These are phyloP conservation scores for Psilanteris sp. DNA, from an alignment of 1,140 invertebrate genomes.

Conservation along the genomic window DNA sequence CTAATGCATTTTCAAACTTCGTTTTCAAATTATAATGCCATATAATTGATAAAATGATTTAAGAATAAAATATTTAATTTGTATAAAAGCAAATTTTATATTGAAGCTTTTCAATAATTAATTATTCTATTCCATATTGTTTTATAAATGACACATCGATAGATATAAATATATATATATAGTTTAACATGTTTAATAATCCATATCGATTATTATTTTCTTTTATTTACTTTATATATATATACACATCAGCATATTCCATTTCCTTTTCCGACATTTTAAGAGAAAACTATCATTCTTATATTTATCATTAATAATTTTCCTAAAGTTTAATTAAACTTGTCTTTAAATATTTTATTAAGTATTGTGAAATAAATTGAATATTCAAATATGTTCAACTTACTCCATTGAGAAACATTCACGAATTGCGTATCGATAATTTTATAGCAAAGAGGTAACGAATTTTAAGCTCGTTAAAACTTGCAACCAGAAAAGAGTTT, in stretches of 20 bases:
- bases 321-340: conserved; percentile 36
- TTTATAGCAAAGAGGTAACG: conserved; percentile 46
- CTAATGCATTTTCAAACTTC: no score
- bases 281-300: conserved; percentile 9
- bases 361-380: conserved; percentile 59
- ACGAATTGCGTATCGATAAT: conserved; percentile 50
- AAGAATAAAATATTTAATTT: no score
- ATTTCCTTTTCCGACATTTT: conserved; percentile 3
- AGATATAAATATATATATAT: no score
- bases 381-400: conserved; percentile 51
- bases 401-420: conserved; percentile 45
- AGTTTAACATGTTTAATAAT: no score
- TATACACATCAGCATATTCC: not conserved
- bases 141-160: no score
- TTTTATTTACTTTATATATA: no score
- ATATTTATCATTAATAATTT: conserved; percentile 44
- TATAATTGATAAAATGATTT: no score
- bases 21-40: no score
- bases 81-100: no score
- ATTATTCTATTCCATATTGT: no score
- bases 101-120: no score
- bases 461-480: conserved; percentile 58
- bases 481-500: conserved; percentile 43
- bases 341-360: conserved; percentile 50
- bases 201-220: no score